These are phyloP conservation scores for Isaurus tuberculatus DNA, from an alignment of 92 coral and sea anemone genomes.

Conservation along the genomic window DNA sequence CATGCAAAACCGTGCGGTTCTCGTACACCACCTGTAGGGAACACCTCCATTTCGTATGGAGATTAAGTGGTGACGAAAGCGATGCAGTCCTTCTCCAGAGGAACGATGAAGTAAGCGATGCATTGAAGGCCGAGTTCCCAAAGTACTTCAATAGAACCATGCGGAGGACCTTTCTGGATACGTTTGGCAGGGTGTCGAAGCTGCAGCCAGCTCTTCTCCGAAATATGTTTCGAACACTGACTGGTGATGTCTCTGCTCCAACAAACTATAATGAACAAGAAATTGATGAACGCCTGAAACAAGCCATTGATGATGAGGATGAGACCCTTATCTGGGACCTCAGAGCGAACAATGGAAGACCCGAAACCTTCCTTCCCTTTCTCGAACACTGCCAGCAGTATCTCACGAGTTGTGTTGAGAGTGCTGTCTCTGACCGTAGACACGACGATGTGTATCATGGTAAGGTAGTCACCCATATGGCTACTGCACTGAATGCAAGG, in stretches of 20 bases:
- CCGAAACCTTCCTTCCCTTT: conserved; percentile 47
- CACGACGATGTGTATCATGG: conserved; percentile 44
- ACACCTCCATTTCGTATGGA: conserved; percentile 44
- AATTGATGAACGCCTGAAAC: conserved; percentile 51
- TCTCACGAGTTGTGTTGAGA: conserved; percentile 49
- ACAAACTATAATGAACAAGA: conserved; percentile 46
- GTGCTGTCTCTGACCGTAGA: conserved; percentile 46
- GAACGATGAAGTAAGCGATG: conserved; percentile 28
- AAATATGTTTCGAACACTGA: conserved; percentile 46
- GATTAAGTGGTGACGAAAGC: conserved; percentile 26
- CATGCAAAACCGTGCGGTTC: conserved; percentile 44
- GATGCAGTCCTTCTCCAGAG: conserved; percentile 34
- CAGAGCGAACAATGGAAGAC: conserved; percentile 41
- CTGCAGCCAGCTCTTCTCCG: conserved; percentile 55
- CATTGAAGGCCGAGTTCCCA: conserved; percentile 46
- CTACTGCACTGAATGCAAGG: conserved; percentile 62
- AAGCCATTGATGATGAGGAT: conserved; percentile 47
- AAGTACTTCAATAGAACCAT: conserved; percentile 51
- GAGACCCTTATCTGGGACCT: conserved; percentile 46
- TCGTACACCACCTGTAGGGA: conserved; percentile 44
- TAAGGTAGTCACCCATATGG: conserved; percentile 56
- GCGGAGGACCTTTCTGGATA: conserved; percentile 45
- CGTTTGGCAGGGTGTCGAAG: conserved; percentile 52
- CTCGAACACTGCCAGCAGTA: conserved; percentile 56
- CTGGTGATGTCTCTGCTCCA: conserved; percentile 45